phyloP scores from a whole-genome alignment of 2,797 vertebrate genomes.

The Cyclura pinguis region DNA sequence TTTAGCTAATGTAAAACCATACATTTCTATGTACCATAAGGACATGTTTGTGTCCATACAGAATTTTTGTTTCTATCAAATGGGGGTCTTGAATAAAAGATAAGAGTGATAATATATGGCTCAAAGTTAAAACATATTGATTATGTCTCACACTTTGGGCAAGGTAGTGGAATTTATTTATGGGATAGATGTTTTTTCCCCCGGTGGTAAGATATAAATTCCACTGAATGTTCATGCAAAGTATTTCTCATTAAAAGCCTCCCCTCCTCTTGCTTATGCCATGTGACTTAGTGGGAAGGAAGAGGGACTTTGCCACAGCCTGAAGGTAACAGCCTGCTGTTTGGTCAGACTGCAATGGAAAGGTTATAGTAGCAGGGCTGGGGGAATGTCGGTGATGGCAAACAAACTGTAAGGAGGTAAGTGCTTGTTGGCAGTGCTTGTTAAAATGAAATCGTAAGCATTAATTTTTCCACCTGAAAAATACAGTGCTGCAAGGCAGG shows the following conservation, averaged over 20 bases:
- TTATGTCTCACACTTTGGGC: conserved; percentile 41
- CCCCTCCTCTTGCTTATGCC: too few relatives aligned
- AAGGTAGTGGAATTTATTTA: conserved; percentile 63
- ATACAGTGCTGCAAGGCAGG: conserved; percentile 42
- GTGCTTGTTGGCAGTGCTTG: conserved; percentile 29
- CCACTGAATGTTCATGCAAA: conserved; percentile 1
- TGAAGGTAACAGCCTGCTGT: conserved; percentile 41
- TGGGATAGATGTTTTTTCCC: conserved; percentile 47
- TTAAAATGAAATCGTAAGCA: conserved; percentile 53
- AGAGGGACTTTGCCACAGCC: conserved; percentile 57
- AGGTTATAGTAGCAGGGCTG: conserved; percentile 54
- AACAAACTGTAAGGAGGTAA: conserved; percentile 44
- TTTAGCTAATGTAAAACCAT: neutral
- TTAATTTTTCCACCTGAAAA: conserved; percentile 65
- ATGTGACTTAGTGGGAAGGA: neutral
- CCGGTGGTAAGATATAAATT: conserved; percentile 53
- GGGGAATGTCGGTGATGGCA: conserved; percentile 61
- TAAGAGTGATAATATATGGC: conserved; percentile 26
- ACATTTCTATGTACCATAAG: neutral
- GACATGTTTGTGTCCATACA: neutral
- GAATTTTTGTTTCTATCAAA: neutral
- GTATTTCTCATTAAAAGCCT: neutral
- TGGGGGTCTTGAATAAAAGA: conserved; percentile 30
- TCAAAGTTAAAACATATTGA: conserved; percentile 59
- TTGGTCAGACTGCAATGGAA: conserved; percentile 58